phyloP scores from a whole-genome alignment of 2,888 invertebrate genomes.

The Amitus sp. region DNA sequence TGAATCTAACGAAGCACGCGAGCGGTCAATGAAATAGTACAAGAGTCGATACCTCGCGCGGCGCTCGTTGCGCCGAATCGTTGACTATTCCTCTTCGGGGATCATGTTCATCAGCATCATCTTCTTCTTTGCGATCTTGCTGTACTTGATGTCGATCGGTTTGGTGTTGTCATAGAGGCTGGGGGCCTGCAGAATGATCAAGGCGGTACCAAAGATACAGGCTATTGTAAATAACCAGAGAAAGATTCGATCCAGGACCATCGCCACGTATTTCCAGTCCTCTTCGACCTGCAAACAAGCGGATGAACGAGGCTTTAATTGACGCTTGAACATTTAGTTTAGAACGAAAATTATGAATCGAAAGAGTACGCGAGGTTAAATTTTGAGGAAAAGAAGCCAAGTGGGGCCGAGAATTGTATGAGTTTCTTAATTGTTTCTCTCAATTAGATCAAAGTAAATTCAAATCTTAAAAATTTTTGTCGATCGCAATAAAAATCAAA shows the following conservation, averaged over 20 bases:
- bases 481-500: too few relatives aligned
- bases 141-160: slow-evolving; percentile 90
- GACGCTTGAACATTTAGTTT: too few relatives aligned
- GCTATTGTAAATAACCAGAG: slow-evolving; percentile 95
- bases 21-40: slow-evolving; percentile 26
- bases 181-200: slow-evolving; percentile 90
- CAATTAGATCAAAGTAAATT: too few relatives aligned
- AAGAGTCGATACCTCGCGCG: slow-evolving; percentile 29
- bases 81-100: slow-evolving; percentile 72
- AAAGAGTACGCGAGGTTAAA: neutral
- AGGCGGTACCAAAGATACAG: slow-evolving; percentile 88
- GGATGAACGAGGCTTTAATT: neutral
- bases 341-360: too few relatives aligned
- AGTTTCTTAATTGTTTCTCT: too few relatives aligned
- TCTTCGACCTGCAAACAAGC: slow-evolving; percentile 86
- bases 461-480: too few relatives aligned
- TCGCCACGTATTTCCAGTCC: slow-evolving; percentile 97
- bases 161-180: slow-evolving; percentile 90
- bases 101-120: slow-evolving; percentile 89
- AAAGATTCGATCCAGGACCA: slow-evolving; percentile 97
- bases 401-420: too few relatives aligned
- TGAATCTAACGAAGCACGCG: slow-evolving; percentile 3
- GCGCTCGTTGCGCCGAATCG: slow-evolving; percentile 50
- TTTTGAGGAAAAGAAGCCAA: too few relatives aligned
- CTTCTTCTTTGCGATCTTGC: slow-evolving; percentile 92